phyloP scores from a whole-genome alignment of 1,140 invertebrate species.

The Drosophila nikananu region DNA sequence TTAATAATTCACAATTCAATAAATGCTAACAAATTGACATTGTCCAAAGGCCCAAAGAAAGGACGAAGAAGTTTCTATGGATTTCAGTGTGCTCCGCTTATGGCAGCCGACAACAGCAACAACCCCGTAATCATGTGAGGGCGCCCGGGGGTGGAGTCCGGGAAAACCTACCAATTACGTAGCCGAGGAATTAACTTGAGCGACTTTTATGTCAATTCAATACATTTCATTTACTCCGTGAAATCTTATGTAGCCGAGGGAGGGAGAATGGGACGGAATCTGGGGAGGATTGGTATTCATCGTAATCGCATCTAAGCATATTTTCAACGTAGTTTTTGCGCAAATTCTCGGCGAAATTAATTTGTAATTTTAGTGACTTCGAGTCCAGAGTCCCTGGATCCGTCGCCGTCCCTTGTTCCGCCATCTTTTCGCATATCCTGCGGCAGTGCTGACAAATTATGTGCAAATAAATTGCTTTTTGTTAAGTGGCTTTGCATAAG shows the following conservation, averaged over 20 bases:
- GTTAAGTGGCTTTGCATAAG: slow-evolving; percentile 84
- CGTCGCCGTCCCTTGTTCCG: slow-evolving; percentile 10
- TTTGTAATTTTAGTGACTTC: slow-evolving; percentile 77
- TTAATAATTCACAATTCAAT: slow-evolving; percentile 85
- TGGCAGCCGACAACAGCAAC: slow-evolving; percentile 41
- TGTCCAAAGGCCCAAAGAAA: slow-evolving; percentile 66
- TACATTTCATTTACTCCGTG: slow-evolving; percentile 80
- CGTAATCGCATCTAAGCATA: slow-evolving; percentile 54
- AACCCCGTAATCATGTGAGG: slow-evolving; percentile 72
- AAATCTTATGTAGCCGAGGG: slow-evolving; percentile 15
- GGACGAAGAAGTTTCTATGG: slow-evolving; percentile 54
- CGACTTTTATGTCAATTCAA: slow-evolving; percentile 84
- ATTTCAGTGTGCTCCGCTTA: slow-evolving; percentile 48
- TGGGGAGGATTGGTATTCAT: slow-evolving; percentile 28
- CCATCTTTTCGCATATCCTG: slow-evolving; percentile 70
- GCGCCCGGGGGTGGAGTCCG: slow-evolving; percentile 4
- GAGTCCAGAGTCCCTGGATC: slow-evolving; percentile 6
- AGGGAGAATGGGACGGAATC: background rate
- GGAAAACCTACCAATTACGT: slow-evolving; percentile 74
- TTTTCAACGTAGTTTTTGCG: slow-evolving; percentile 75
- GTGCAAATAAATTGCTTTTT: slow-evolving; percentile 84
- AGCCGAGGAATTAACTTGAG: slow-evolving; percentile 80
- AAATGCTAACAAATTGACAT: slow-evolving; percentile 84
- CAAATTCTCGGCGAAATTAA: slow-evolving; percentile 79
- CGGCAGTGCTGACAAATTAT: slow-evolving; percentile 79